Evolutionary conservation across 2,888 invertebrate genomes (phyloP), one percentile per base, ranked within the genome.

Genomic region (Eutolmus rufibarbis): DNA sequence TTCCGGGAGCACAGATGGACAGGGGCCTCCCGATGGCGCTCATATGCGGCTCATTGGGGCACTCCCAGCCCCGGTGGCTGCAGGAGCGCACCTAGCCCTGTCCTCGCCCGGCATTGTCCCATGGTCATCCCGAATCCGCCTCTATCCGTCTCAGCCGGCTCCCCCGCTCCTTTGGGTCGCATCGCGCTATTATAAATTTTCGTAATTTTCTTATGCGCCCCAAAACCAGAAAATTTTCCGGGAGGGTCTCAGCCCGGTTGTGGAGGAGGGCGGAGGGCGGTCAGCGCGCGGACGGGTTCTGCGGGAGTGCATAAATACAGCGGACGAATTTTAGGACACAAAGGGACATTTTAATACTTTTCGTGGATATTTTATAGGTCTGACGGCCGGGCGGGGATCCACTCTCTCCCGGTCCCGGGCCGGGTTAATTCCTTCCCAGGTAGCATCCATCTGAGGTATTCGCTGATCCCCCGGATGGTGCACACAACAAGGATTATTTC

Each of bases 401-500:
- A 16, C 16, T 19, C 43, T 14, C 16, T 34, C 37, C 51, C 34
- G 14, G 74, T 46, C 37, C 66, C 19, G 23, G 40, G 2, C 84
- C 84, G 23, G 23, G 34, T 87, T 87, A 87, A 87, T 87, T 86
- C 87, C 86, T 86, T 85, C 74, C 77, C 46, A 74, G 82, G 74
- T 37, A 77, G 28, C 84, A 82, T 87, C 86, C 82, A 84, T 85
- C 79, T 84, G 76, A 87, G 87, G 87, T 84, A 87, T 74, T 78
- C 84, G 37, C 74, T 87, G 87, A 87, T 88, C 87, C 88, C 43
- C 43, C 86, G 88, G 87, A 88, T 87, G 85, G 87, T 88, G 87
- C 74, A 86, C 82, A 88, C 84, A 88, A 88, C 87, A 88, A 81
- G 88, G 88, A 88, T 88, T 88, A 88, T 88, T 88, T 88, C 88